A percentile compares a stretch with the other conserved stretches of the same genome.
Conservation (phyloP, 2,113 vertebrate genomes). For the Eulemur rufifrons region DNA sequence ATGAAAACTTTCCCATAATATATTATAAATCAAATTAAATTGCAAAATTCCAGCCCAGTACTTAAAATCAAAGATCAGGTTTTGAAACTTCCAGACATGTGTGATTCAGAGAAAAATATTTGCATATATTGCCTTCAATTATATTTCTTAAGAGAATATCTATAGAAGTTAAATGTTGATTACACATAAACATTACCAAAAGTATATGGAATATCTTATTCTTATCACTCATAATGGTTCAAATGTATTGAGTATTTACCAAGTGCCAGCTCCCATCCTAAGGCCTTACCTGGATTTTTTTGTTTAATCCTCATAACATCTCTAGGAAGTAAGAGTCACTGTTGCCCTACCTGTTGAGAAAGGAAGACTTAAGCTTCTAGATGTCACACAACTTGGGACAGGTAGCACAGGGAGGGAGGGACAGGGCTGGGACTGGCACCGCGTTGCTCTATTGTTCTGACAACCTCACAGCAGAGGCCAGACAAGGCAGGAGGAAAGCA, state of each 20-base stretch:
- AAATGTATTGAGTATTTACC: not conserved
- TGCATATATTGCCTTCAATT: not conserved
- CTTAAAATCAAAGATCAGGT: not conserved
- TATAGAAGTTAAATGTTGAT: not conserved
- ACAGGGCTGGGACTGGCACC: not conserved
- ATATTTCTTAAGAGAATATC: not conserved
- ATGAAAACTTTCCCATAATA: not conserved
- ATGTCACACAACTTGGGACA: not conserved
- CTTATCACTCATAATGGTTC: not conserved
- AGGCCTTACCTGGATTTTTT: not conserved
- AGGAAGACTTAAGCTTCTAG: not conserved
- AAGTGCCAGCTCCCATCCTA: not conserved
- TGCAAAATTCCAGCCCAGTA: not conserved
- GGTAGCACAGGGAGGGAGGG: no score
- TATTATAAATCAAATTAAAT: not conserved
- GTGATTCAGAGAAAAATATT: not conserved
- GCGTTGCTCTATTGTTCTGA: no score
- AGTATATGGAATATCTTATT: not conserved
- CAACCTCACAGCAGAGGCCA: not conserved
- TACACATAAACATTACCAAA: not conserved
- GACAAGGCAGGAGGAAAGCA: not conserved
- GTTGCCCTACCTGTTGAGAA: no score
- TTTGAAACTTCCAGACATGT: not conserved
- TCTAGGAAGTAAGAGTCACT: not conserved
- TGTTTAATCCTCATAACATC: not conserved